Evolutionary conservation across 2,888 invertebrate genomes (phyloP).

Genomic region (Allophyes oxyacanthae): DNA sequence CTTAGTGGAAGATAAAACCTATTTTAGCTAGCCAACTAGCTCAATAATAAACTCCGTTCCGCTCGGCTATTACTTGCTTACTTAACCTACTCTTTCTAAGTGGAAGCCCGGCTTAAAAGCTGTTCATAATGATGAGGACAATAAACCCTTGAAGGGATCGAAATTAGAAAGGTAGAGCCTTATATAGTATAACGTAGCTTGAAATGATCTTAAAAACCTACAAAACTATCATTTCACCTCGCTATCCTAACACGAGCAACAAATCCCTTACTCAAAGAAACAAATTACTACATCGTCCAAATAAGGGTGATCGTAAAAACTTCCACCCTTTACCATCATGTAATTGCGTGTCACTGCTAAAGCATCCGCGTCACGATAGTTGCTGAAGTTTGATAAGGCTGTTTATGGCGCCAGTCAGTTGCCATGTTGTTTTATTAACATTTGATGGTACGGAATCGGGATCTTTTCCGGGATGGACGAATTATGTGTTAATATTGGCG

Average conservation of each 20-base stretch:
- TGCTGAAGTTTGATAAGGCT: slow-evolving; percentile 43
- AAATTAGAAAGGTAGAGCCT: no score
- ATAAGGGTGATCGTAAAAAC: slow-evolving; percentile 50
- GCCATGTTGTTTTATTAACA: slow-evolving; percentile 45
- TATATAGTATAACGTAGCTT: no score
- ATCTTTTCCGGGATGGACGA: slow-evolving; percentile 29
- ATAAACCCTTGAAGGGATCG: no score
- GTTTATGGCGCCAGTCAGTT: slow-evolving; percentile 41
- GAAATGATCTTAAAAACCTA: no score
- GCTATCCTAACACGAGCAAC: slow-evolving; percentile 13
- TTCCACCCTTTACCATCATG: slow-evolving; percentile 40
- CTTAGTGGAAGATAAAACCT: no score
- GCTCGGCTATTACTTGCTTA: no score
- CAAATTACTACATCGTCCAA: slow-evolving; percentile 39
- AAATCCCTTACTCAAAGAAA: slow-evolving; percentile 15
- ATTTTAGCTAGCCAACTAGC: no score
- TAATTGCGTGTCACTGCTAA: slow-evolving; percentile 43
- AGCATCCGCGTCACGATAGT: slow-evolving; percentile 51
- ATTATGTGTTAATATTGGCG: slow-evolving; percentile 24
- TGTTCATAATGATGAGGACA: no score
- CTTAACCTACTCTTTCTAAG: no score
- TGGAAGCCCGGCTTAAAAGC: no score
- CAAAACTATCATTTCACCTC: neutral
- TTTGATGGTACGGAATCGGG: slow-evolving; percentile 49
- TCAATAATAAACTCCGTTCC: no score